Base-by-base conservation (phyloP, 2,113 vertebrate genomes). In the Aptenodytes patagonicus region DNA sequence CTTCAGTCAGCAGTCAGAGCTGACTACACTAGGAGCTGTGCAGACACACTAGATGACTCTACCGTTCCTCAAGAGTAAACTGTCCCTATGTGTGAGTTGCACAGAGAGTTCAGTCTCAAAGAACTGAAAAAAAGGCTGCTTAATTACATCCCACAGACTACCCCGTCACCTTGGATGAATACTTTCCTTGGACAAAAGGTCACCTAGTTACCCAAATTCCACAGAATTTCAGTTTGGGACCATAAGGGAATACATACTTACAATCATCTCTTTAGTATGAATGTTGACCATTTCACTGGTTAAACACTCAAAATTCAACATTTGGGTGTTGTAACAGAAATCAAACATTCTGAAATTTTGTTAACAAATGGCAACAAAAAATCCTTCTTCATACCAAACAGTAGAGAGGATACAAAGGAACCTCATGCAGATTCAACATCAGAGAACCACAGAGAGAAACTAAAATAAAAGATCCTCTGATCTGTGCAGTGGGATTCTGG, bases 71-170 rank as follows among this genome's bases (percentile, higher is more conserved):
- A 54, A 92, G 52, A 75, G 60, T 44, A 81, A 92, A 94, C 47
- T 64, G 38, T 31, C 13, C 28, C 17, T 71, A 7, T 7, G 13
- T 64, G 31, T 1, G 17, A 71, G 15, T 9, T 2, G 2, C 42
- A 89, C 51, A 90, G 71, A 88, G 64, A 60, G 31, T 44, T 84
- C 66, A 36, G 57, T 84, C 62, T 91, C 72, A 84, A 84, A 69
- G 14, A 25, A 52, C 22, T 82, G 51, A 7, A 52, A 32, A 44
- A 78, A 77, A 32, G 4, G 20, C n/a, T 76, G 14, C 87, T 93
- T 87, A 96, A 96, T 87, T 84, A 89, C 65, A 82, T 20, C 69
- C 38, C 75, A 73, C 47, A 79, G 70, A 71, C 51, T 66, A 46
- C 18, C 36, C 73, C 7, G 1, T 38, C 69, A 95, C 49, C 40